Percentiles rank a stretch among this genome's conserved stretches.
Conservation (phyloP, 2,888 invertebrate species). For the Lepidochitona cinerea region DNA sequence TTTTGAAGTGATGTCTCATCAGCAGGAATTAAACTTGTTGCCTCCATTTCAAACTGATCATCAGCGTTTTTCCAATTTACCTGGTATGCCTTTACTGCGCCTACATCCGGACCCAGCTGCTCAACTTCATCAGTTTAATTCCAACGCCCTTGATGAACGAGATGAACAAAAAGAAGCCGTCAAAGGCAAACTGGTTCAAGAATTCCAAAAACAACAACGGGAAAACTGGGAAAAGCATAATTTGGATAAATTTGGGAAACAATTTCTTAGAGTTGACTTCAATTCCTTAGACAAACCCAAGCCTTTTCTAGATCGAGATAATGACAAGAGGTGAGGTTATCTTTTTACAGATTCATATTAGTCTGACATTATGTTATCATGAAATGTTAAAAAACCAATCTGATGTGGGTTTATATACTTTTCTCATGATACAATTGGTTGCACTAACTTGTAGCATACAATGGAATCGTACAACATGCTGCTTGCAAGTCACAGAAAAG, state of each 20-base stretch:
- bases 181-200: background rate
- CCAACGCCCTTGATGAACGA: background rate
- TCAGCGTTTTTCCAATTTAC: background rate
- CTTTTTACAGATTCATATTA: too few relatives aligned
- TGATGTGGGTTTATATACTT: too few relatives aligned
- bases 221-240: background rate
- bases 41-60: background rate
- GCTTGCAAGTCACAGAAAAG: too few relatives aligned
- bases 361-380: too few relatives aligned
- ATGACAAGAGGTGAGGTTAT: background rate
- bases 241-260: background rate
- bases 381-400: too few relatives aligned
- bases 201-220: background rate
- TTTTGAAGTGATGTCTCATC: background rate
- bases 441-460: too few relatives aligned
- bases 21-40: background rate
- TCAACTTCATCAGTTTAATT: background rate
- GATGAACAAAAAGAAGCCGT: background rate
- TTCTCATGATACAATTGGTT: too few relatives aligned
- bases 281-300: background rate
- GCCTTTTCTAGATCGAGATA: background rate
- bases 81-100: background rate
- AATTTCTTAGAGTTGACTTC: background rate
- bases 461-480: too few relatives aligned
- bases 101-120: background rate